These are phyloP conservation scores for Stegostoma tigrinum DNA, from an alignment of 2,113 vertebrate genomes.

Conservation along the genomic window DNA sequence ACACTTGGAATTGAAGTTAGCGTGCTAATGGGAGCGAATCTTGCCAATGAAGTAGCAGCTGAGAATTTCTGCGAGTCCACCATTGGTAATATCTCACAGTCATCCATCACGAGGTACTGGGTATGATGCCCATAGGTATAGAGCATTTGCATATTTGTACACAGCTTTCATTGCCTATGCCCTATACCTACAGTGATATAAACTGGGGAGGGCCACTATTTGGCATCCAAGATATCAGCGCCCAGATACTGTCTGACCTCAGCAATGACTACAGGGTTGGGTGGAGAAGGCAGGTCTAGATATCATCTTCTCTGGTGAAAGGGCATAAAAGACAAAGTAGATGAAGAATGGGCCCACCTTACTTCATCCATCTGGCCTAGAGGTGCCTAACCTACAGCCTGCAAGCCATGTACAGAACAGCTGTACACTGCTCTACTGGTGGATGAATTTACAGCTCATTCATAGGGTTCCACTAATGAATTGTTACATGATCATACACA, in stretches of 20 bases:
- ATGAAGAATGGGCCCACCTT: neutral
- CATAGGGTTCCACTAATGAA: too few species aligned
- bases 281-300: neutral
- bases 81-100: slow-evolving; percentile 63
- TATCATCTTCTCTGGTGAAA: neutral
- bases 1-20: slow-evolving; percentile 76
- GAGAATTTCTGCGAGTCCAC: slow-evolving; percentile 97
- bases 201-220: neutral
- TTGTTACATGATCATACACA: too few species aligned
- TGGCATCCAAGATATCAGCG: neutral
- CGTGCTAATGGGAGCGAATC: slow-evolving; percentile 94
- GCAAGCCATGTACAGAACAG: too few species aligned
- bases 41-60: slow-evolving; percentile 88
- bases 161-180: neutral
- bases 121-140: too few species aligned
- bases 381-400: too few species aligned
- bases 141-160: too few species aligned
- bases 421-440: too few species aligned
- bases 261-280: neutral
- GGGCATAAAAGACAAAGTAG: too few species aligned
- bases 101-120: neutral
- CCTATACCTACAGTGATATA: neutral
- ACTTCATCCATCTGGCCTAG: neutral
- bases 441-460: too few species aligned
- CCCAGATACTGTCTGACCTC: neutral